Base-by-base conservation (phyloP, 2,797 vertebrate genomes). In the Girardinus metallicus region DNA sequence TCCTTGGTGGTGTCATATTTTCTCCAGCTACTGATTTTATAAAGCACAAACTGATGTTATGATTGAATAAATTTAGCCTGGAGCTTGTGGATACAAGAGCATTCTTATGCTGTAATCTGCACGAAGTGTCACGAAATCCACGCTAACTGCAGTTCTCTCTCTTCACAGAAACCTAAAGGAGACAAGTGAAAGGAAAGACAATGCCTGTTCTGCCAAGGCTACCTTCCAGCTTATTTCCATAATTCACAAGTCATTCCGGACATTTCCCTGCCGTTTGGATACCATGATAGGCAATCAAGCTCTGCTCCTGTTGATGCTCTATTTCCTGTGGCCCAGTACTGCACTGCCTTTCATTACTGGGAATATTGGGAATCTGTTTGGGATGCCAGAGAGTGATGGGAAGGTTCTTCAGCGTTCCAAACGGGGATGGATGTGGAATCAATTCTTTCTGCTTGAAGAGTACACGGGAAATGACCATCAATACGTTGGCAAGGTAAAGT, bases 391-490 rank as follows among this genome's bases (percentile, higher is more conserved):
- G 83, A 93, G 93, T 49, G 95, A 95, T 18, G 95, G 95, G 74
- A 95, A 94, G 94, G 91, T 95, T 74, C 95, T 99, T 10, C 97
- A 96, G 80, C 98, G 98, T n/a, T 95, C 95, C 92, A 99, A 99
- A 85, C 96, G 98, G 46, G 98, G 98, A 82, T 99, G 98, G 98
- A 99, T 99, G 98, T 99, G 98, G 98, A 99, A 99, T 95, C 98
- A 99, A 87, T 99, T 99, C 96, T 99, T 99, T 95, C 96, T 99
- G 87, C 94, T 99, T 74, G 98, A 99, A 92, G 98, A 99, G 88
- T 99, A 99, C 86, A 95, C 96, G n/a, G 98, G 98, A 84, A 96
- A 95, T n/a, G 98, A 99, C 87, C 97, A 97, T 86, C 98, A 99
- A 85, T 99, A 99, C 0, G 98, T 99, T 66, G 98, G 98, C 92